Evolutionary conservation across 2,888 invertebrate genomes (phyloP).

Genomic region (Agrotis exclamationis): DNA sequence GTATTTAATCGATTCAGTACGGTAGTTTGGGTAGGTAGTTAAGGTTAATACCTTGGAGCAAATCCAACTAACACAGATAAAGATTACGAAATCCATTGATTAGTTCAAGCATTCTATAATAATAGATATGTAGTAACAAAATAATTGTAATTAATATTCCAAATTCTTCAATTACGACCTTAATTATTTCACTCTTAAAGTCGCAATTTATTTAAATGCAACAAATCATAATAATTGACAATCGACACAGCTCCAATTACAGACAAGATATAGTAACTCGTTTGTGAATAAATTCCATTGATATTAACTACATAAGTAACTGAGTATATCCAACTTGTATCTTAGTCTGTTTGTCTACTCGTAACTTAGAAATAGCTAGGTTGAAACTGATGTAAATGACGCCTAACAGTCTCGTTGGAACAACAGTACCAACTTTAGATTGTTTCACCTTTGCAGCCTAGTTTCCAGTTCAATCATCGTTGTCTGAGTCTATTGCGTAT

Average conservation of each 20-base stretch:
- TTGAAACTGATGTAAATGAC: constrained; percentile 36
- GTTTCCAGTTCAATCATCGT: constrained; percentile 15
- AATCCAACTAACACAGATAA: constrained; percentile 1
- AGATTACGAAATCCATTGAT: constrained; percentile 22
- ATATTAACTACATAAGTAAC: constrained; percentile 43
- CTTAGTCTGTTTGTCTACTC: constrained; percentile 49
- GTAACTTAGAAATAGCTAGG: constrained; percentile 37
- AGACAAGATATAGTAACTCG: constrained; percentile 57
- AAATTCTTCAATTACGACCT: constrained; percentile 43
- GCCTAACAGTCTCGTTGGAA: constrained; percentile 50
- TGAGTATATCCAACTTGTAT: constrained; percentile 42
- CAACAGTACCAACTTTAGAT: constrained; percentile 24
- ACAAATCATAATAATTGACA: constrained; percentile 67
- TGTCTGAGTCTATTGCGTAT: not conserved
- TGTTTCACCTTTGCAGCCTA: constrained; percentile 24
- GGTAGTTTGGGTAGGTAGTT: no score
- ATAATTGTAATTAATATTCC: constrained; percentile 24
- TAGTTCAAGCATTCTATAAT: constrained; percentile 26
- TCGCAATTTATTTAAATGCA: constrained; percentile 45
- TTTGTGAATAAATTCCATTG: constrained; percentile 58
- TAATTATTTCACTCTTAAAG: constrained; percentile 43
- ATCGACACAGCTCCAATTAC: constrained; percentile 62
- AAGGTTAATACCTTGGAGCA: not conserved
- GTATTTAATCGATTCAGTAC: not conserved
- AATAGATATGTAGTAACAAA: constrained; percentile 26